These are phyloP conservation scores for Melieria picta DNA, from an alignment of 2,888 invertebrate genomes.

Conservation along the genomic window DNA sequence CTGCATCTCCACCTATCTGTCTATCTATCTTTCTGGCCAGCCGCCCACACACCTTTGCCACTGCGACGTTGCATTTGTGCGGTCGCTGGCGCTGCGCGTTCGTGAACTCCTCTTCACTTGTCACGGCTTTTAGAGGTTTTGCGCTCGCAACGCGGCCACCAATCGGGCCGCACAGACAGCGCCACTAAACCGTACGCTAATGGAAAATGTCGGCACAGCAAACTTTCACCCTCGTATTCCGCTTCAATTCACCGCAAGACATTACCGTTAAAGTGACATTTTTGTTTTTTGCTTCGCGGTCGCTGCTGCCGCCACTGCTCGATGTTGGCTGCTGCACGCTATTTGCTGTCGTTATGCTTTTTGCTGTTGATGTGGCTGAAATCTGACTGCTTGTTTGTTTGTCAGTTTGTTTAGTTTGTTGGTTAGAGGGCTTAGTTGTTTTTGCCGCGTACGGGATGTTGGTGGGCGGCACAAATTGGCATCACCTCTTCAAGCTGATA, in stretches of 20 bases:
- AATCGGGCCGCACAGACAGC: no score
- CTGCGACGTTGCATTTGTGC: no score
- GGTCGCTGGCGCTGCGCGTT: neutral
- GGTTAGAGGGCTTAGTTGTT: no score
- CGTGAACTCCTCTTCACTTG: no score
- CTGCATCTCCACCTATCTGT: no score
- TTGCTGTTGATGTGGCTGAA: neutral
- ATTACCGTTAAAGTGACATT: neutral
- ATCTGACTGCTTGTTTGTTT: neutral
- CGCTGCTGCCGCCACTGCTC: neutral
- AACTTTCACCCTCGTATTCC: conserved; percentile 11
- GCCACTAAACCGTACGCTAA: neutral
- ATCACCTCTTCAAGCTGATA: neutral
- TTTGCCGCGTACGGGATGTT: neutral
- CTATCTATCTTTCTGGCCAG: no score
- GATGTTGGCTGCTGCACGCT: neutral
- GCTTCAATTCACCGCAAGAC: conserved; percentile 1
- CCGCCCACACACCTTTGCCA: no score
- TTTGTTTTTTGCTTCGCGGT: neutral
- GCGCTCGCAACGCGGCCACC: no score
- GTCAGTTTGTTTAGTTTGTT: neutral
- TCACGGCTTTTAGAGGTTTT: no score
- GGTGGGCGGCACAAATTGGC: neutral
- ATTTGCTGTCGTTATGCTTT: neutral
- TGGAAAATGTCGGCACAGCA: conserved; percentile 12